A percentile compares a stretch with the other conserved stretches of the same genome.
Evolutionary conservation across 2,113 vertebrate species (phyloP).

Genomic region (Aptenodytes forsteri): DNA sequence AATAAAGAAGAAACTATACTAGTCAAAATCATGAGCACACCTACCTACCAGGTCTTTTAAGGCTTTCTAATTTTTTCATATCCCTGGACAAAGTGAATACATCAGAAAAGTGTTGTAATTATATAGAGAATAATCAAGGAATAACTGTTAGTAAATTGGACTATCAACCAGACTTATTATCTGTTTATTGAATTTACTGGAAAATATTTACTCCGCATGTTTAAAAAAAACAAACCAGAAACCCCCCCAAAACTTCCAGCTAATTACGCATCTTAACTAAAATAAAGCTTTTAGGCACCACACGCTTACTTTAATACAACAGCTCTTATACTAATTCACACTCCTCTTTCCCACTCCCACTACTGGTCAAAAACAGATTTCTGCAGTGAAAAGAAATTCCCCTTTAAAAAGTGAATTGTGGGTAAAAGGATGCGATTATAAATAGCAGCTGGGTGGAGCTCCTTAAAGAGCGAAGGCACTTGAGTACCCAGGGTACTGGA

Average conservation of each 20-base stretch:
- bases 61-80: not conserved
- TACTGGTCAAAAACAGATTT: not conserved
- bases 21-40: not conserved
- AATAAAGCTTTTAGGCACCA: not conserved
- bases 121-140: not conserved
- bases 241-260: not conserved
- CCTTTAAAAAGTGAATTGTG: slow-evolving; percentile 45
- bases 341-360: not conserved
- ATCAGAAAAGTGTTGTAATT: not conserved
- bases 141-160: not conserved
- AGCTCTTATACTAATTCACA: not conserved
- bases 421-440: slow-evolving; percentile 37
- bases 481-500: not conserved
- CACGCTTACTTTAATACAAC: not conserved
- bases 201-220: not conserved
- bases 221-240: not conserved
- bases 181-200: not conserved
- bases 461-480: not conserved
- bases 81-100: not conserved
- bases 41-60: not conserved
- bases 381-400: slow-evolving; percentile 9
- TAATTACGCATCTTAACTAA: not conserved
- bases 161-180: not conserved
- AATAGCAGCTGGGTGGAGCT: slow-evolving; percentile 47
- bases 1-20: not conserved